phyloP scores from a whole-genome alignment of 2,888 invertebrate genomes.

The Orthonevra nobilis region DNA sequence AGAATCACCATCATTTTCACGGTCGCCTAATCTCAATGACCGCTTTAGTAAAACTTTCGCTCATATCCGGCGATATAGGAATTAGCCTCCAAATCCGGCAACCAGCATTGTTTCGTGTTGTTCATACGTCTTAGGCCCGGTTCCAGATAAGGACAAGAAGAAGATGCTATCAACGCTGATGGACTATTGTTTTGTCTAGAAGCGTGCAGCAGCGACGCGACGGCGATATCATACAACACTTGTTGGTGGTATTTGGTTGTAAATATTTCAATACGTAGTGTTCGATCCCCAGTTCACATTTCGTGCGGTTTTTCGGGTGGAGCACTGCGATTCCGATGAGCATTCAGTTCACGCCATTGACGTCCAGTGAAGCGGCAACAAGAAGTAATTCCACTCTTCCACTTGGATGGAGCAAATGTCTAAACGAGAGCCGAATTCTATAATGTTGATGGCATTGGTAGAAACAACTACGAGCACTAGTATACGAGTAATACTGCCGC shows the following conservation, averaged over 20 bases:
- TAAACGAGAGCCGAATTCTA: constrained; percentile 54
- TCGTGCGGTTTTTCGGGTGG: constrained; percentile 47
- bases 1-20: constrained; percentile 60
- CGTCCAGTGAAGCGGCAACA: constrained; percentile 65
- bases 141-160: not conserved
- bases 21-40: constrained; percentile 68
- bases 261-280: constrained; percentile 54
- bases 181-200: constrained; percentile 32
- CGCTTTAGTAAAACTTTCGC: constrained; percentile 65
- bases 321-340: constrained; percentile 37
- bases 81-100: constrained; percentile 64
- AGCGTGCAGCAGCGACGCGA: constrained; percentile 39
- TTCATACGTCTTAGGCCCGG: constrained; percentile 16
- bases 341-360: constrained; percentile 70
- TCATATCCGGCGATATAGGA: constrained; percentile 65
- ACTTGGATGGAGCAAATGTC: constrained; percentile 60
- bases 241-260: constrained; percentile 60
- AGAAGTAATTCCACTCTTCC: constrained; percentile 69
- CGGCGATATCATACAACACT: constrained; percentile 58
- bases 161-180: constrained; percentile 45
- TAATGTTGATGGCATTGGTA: constrained; percentile 55
- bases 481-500: too few species aligned
- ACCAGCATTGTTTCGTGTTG: constrained; percentile 56
- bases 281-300: constrained; percentile 47
- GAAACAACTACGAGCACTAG: constrained; percentile 37